Conservation (phyloP, 2,888 invertebrate genomes). For the Idaea dimidiata region DNA sequence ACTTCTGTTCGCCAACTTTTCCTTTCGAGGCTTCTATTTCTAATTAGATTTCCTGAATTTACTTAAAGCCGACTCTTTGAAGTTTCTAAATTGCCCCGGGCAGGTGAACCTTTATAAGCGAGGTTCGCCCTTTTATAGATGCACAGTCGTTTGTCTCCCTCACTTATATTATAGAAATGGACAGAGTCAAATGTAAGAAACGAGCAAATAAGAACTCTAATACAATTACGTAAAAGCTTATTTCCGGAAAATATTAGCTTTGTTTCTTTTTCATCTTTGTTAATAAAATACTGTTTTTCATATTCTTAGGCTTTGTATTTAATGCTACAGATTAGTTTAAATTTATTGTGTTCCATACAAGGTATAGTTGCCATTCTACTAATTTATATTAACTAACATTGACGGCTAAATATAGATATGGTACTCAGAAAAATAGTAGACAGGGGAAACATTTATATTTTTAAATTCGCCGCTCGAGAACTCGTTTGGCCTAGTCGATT, state of each 20-base stretch:
- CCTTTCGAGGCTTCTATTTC: slow-evolving; percentile 30
- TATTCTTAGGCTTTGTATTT: background rate
- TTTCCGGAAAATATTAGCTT: background rate
- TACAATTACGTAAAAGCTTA: background rate
- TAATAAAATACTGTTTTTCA: background rate
- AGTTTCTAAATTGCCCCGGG: slow-evolving; percentile 37
- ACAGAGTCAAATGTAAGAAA: slow-evolving; percentile 10
- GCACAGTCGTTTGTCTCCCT: slow-evolving; percentile 19
- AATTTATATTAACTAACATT: too few relatives aligned
- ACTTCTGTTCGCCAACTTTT: slow-evolving; percentile 7
- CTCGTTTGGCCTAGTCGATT: too few relatives aligned
- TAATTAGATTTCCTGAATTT: slow-evolving; percentile 48
- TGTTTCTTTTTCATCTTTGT: background rate
- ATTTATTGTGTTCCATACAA: background rate
- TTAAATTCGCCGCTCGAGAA: too few relatives aligned
- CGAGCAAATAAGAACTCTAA: background rate
- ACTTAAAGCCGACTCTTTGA: slow-evolving; percentile 41
- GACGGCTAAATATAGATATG: too few relatives aligned
- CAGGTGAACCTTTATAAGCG: slow-evolving; percentile 33
- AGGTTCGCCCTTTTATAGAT: slow-evolving; percentile 21
- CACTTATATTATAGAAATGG: slow-evolving; percentile 19
- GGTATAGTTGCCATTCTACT: too few relatives aligned
- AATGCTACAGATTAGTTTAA: background rate
- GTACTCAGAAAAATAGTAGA: too few relatives aligned
- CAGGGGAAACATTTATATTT: too few relatives aligned